These are phyloP conservation scores for Oncorhynchus tshawytscha DNA, from an alignment of 2,113 vertebrate genomes.

Conservation along the genomic window DNA sequence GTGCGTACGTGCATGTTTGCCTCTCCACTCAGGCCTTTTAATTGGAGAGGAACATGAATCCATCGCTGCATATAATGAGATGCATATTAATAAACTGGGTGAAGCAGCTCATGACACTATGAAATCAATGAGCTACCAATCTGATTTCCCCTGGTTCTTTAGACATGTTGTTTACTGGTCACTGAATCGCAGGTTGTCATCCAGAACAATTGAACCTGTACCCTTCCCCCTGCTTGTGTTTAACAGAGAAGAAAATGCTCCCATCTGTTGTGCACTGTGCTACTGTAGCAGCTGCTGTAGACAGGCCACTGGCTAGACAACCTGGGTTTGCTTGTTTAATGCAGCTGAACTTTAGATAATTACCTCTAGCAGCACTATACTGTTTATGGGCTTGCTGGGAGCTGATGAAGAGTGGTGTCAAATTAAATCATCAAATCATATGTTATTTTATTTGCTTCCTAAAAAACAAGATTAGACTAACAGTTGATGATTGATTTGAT, in stretches of 20 bases:
- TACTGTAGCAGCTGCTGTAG: neutral
- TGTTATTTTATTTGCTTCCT: too few relatives aligned
- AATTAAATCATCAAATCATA: too few relatives aligned
- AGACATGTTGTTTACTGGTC: too few relatives aligned
- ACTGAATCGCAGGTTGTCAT: neutral
- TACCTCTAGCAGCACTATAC: neutral
- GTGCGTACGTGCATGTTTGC: neutral
- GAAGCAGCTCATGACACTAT: neutral
- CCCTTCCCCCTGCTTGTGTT: neutral
- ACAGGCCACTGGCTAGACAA: neutral
- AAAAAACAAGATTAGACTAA: too few relatives aligned
- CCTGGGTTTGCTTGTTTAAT: neutral
- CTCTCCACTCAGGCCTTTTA: neutral
- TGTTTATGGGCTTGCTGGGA: neutral
- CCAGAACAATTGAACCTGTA: neutral
- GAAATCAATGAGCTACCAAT: neutral
- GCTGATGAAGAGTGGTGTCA: neutral
- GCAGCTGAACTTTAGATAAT: neutral
- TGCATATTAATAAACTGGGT: neutral
- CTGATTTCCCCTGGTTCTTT: neutral
- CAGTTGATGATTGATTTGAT: too few relatives aligned
- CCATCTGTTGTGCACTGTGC: neutral
- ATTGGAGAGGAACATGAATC: neutral
- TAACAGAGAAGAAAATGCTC: neutral
- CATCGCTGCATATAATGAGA: neutral